Percentiles rank a stretch among this genome's conserved stretches.
Conservation (phyloP, 2,888 invertebrate species). For the Ernsta delagoae region DNA sequence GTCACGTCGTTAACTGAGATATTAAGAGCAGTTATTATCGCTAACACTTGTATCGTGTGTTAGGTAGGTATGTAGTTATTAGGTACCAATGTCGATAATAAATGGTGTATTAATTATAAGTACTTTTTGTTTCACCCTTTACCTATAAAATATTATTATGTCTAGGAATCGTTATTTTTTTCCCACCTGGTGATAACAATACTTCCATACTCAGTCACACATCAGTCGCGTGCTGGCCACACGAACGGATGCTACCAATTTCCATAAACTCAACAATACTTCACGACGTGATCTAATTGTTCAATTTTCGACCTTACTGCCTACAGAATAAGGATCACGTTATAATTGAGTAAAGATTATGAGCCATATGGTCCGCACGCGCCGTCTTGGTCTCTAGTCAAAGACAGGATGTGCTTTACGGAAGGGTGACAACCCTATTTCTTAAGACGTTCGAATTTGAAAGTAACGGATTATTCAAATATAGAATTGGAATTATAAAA, state of each 20-base stretch:
- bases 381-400: slow-evolving; percentile 61
- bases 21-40: too few relatives aligned
- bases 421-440: slow-evolving; percentile 70
- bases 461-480: slow-evolving; percentile 37
- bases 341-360: slow-evolving; percentile 17
- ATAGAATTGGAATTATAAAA: neutral
- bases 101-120: too few relatives aligned
- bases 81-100: too few relatives aligned
- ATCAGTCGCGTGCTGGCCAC: slow-evolving; percentile 69
- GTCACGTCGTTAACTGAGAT: too few relatives aligned
- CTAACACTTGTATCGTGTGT: too few relatives aligned
- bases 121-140: too few relatives aligned
- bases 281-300: slow-evolving; percentile 19
- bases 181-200: slow-evolving; percentile 16
- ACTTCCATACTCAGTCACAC: slow-evolving; percentile 44
- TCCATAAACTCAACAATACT: slow-evolving; percentile 52
- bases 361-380: slow-evolving; percentile 54
- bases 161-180: neutral
- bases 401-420: slow-evolving; percentile 68
- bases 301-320: slow-evolving; percentile 41
- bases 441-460: slow-evolving; percentile 44
- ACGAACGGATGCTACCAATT: slow-evolving; percentile 78
- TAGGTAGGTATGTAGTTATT: too few relatives aligned
- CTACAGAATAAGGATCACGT: slow-evolving; percentile 36
- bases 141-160: too few relatives aligned